phyloP scores from a whole-genome alignment of 2,113 vertebrate genomes.

The Albula glossodonta region DNA sequence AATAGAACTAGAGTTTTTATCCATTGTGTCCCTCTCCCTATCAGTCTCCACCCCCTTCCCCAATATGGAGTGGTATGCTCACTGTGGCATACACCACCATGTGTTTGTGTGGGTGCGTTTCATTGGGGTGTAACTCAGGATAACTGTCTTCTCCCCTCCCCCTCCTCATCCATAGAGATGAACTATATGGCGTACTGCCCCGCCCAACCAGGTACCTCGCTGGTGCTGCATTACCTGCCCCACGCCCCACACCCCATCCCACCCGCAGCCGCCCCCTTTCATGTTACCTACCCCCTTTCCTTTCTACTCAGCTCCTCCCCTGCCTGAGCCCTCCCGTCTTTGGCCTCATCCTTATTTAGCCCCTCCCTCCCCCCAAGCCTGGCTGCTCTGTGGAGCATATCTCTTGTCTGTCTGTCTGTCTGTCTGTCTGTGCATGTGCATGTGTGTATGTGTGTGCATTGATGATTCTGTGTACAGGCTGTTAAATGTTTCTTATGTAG shows the following conservation, averaged over 20 bases:
- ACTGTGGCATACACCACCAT: neutral
- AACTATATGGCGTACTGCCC: conserved; percentile 3
- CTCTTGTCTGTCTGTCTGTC: neutral
- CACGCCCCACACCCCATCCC: neutral
- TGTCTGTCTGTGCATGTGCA: neutral
- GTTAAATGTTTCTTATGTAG: neutral
- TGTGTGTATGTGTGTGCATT: neutral
- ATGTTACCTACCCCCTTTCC: neutral
- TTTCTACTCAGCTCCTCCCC: neutral
- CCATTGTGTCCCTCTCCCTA: neutral
- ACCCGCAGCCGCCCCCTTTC: neutral
- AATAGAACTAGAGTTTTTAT: neutral
- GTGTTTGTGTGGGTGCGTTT: neutral
- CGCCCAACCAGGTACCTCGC: neutral
- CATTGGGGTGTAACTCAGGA: neutral
- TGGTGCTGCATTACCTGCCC: neutral
- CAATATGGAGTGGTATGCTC: neutral
- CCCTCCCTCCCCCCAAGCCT: neutral
- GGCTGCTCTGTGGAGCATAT: neutral
- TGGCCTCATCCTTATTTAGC: neutral
- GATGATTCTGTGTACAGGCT: neutral
- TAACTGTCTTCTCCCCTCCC: neutral
- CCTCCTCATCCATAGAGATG: conserved; percentile 5
- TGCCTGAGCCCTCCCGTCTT: neutral
- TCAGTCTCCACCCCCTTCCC: neutral